Base-by-base conservation (phyloP, 2,797 vertebrate genomes). In the Sphenopsis melanotis region DNA sequence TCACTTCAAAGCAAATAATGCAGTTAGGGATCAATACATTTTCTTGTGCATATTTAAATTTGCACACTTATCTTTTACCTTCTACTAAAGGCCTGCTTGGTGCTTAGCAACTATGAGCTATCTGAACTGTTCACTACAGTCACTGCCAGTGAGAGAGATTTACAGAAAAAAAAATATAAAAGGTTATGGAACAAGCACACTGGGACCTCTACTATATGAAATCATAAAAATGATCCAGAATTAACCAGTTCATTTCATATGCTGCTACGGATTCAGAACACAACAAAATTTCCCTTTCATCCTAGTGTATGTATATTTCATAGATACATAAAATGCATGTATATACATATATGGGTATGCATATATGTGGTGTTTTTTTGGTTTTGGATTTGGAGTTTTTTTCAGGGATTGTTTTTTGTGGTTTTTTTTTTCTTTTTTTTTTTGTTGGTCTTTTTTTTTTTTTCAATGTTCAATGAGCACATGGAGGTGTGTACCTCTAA, bases 71-170 rank as follows among this genome's bases (percentile, higher is more conserved):
- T 90, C 52, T 72, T 93, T 95, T 87, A 39, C 55, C 94, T 92
- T 95, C 89, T 79, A 57, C 83, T 81, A 81, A 92, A 91, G 83
- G 72, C 68, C 63, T 84, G 49, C 56, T 94, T 95, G 96, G 92
- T 98, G 95, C 97, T 92, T 98, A 98, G 96, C 98, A 97, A 97
- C 96, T 92, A 96, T 76, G 70, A 95, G 77, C 50, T 94, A 86
- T 87, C 80, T 70, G 52, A 83, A 93, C 46, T 81, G 93, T 76
- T 92, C 76, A 57, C 63, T 77, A 68, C 55, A 94, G 49, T 64
- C 66, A 91, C 79, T 89, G 78, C 69, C 92, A 78, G 34, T 64
- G 56, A 91, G 39, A 78, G 10, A 59, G 32, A 47, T 30, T 60
- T 46, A 50, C 1, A 88, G 70, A 61, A 95, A 93, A 68, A 78